phyloP scores from a whole-genome alignment of 64 coral and sea anemone genomes.

The Actinia tenebrosa region DNA sequence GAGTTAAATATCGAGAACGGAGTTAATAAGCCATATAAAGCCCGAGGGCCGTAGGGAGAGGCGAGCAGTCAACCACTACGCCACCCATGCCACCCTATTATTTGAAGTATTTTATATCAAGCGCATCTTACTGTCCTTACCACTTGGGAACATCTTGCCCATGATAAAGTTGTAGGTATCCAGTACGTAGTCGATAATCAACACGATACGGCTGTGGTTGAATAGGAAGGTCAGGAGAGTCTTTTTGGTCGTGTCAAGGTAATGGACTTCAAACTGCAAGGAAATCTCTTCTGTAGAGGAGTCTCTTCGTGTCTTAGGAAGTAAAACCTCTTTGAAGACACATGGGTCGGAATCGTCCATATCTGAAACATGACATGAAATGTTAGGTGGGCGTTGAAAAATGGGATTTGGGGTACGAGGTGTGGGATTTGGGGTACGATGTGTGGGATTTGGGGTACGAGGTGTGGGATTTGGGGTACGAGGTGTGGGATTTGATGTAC shows the following conservation, averaged over 20 bases:
- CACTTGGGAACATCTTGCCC: conserved; percentile 66
- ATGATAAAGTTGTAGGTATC: conserved; percentile 98
- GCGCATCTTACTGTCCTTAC: background rate
- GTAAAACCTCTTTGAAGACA: conserved; percentile 75
- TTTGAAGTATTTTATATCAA: no score
- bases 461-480: no score
- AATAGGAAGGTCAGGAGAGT: conserved; percentile 79
- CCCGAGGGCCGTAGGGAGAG: no score
- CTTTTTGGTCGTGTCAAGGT: conserved; percentile 64
- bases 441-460: no score
- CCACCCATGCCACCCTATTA: no score
- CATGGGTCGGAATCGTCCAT: conserved; percentile 61
- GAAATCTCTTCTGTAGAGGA: conserved; percentile 38
- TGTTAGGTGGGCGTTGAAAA: background rate
- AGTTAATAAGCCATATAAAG: no score
- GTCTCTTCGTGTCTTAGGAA: conserved; percentile 48
- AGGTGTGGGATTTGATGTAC: no score
- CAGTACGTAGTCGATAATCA: conserved; percentile 80
- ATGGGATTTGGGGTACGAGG: background rate
- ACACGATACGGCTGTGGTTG: conserved; percentile 85
- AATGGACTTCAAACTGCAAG: conserved; percentile 97
- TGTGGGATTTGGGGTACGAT: no score
- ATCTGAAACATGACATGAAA: background rate
- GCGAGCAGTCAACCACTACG: no score
- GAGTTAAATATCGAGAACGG: no score